Percentiles rank a stretch among this genome's conserved stretches.
phyloP scores from a whole-genome alignment of 2,113 vertebrate genomes.

The Pygoscelis antarcticus region DNA sequence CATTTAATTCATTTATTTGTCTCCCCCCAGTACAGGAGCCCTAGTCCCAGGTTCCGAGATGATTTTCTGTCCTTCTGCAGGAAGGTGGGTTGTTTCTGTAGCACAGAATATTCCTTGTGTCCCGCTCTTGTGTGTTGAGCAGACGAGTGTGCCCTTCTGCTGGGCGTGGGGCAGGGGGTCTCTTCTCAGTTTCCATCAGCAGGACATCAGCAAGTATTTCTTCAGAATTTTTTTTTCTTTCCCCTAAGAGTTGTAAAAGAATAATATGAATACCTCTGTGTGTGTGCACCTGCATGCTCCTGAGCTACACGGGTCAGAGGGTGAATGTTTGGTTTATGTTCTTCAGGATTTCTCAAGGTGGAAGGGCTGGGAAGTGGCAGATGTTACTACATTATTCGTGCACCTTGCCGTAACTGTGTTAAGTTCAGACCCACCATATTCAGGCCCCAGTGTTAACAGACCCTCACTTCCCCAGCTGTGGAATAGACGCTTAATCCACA shows the following conservation, averaged over 20 bases:
- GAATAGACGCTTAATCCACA: background rate
- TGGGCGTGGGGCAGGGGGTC: background rate
- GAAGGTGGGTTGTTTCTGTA: background rate
- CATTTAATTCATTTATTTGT: background rate
- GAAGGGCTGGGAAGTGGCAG: background rate
- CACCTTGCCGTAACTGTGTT: background rate
- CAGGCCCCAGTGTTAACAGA: background rate
- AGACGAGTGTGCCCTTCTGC: background rate
- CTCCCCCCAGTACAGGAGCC: background rate
- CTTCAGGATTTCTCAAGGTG: background rate
- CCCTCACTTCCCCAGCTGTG: background rate
- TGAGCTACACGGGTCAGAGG: background rate
- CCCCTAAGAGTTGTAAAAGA: background rate
- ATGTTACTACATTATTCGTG: background rate
- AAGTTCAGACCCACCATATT: background rate
- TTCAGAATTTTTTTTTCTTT: background rate
- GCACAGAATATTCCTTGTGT: background rate
- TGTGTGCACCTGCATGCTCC: background rate
- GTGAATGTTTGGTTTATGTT: background rate
- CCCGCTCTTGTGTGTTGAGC: accelerated
- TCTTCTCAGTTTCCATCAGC: background rate
- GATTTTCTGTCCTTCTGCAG: background rate
- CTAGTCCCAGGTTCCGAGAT: background rate
- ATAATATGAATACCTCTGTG: background rate
- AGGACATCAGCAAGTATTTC: background rate